Evolutionary conservation across 2,797 vertebrate species (phyloP).

Genomic region (Anas capensis): DNA sequence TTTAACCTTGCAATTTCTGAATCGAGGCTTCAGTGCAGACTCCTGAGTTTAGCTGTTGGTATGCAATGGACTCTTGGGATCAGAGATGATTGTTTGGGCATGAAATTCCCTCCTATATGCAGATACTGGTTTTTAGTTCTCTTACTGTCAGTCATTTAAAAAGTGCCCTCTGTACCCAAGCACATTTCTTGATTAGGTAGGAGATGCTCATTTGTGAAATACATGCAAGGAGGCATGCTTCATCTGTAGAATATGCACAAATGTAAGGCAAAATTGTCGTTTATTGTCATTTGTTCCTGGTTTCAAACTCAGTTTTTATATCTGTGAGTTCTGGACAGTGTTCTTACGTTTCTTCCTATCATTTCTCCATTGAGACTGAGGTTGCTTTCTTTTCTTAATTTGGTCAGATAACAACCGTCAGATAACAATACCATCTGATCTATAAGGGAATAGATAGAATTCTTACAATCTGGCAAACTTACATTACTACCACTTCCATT

Average conservation of each 20-base stretch:
- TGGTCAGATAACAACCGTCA: not conserved
- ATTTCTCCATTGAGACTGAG: not conserved
- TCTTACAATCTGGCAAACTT: not conserved
- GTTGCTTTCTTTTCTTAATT: not conserved
- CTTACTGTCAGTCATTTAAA: not conserved
- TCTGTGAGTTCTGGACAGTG: not conserved
- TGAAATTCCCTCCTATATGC: not conserved
- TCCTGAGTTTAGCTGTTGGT: constrained; percentile 28
- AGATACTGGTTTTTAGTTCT: not conserved
- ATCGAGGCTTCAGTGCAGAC: constrained; percentile 15
- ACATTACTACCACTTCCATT: not conserved
- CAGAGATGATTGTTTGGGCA: not conserved
- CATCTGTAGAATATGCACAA: not conserved
- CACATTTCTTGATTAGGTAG: not conserved
- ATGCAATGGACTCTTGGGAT: constrained; percentile 18
- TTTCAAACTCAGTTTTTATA: not conserved
- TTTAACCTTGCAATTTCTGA: constrained; percentile 56
- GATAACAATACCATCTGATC: not conserved
- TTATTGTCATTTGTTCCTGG: not conserved
- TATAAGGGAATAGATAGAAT: not conserved
- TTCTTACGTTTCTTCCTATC: not conserved
- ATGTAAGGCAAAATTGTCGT: not conserved
- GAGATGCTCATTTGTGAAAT: not conserved
- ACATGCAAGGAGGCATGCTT: not conserved
- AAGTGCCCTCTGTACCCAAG: not conserved